Base-by-base conservation (phyloP, 2,888 invertebrate genomes). In the Choreutis nemorana region DNA sequence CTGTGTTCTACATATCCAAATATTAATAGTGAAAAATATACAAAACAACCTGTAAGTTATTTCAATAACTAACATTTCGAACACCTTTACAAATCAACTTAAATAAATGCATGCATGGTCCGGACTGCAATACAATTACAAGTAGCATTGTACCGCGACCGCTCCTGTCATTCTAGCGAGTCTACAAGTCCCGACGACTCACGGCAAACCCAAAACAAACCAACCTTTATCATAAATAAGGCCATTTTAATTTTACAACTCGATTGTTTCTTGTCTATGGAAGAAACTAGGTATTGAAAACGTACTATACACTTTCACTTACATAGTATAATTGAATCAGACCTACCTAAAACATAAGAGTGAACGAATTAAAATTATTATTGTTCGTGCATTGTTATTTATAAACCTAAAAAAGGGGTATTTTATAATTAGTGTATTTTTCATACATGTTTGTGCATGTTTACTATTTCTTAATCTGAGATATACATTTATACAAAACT, bases 301-400 rank as follows among this genome's bases (percentile, higher is more conserved):
- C 18, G 61, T 64, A 71, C 63, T 73, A 67, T 73, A 73, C 73
- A 75, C 51, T 73, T 72, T 70, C 59, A 63, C 77, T 77, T 78
- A 77, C 42, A 26, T 55, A 50, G 58, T 58, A 70, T 61, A 70
- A 73, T 72, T 73, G 71, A 68, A 73, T 73, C 61, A 55, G 63
- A 56, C 73, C 75, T 77, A 77, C 66, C 77, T 78, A 77, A 61
- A 59, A 70, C 61, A 46, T 55, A 64, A 59, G 49, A 48, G 40
- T 55, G 55, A 56, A 56, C 50, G 47, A 56, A 52, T 45, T 50
- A 46, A 36, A 39, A 44, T 42, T 41, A 57, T 60, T 66, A 73
- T 72, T 72, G 72, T 73, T 75, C 71, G 5, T 26, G 60, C 58
- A 56, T 12, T 14, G n/a, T 26, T 4, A 3, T 3, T 14, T 52